Conservation (phyloP, 1,140 invertebrate genomes). For the Procambarus virginalis region DNA sequence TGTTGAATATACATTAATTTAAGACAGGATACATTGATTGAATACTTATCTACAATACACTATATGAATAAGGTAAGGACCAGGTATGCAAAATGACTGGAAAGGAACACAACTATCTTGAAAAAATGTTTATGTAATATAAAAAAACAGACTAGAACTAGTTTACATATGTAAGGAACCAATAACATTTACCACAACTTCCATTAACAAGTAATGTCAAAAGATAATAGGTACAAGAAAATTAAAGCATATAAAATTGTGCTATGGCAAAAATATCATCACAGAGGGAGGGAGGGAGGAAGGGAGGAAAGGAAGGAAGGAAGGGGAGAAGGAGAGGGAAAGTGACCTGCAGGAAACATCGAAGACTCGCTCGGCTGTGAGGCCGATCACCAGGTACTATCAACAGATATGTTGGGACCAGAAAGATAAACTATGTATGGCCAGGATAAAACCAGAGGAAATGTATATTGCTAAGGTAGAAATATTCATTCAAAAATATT, state of each 20-base stretch:
- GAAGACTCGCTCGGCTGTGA: no score
- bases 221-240: background rate
- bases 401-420: no score
- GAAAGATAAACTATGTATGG: no score
- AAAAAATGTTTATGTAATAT: no score
- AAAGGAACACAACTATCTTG: background rate
- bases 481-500: no score
- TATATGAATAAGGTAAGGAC: background rate
- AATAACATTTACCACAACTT: slow-evolving; percentile 1
- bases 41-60: background rate
- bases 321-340: no score
- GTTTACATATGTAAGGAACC: background rate
- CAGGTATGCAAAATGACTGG: background rate
- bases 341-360: no score
- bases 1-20: background rate
- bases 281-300: background rate
- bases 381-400: no score
- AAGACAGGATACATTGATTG: background rate
- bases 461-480: no score
- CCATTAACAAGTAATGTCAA: slow-evolving; percentile 4
- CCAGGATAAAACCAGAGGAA: no score
- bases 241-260: background rate
- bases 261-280: slow-evolving; percentile 6
- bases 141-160: background rate
- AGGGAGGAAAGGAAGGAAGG: no score